A percentile compares a stretch with the other conserved stretches of the same genome.
Evolutionary conservation across 2,113 vertebrate species (phyloP).

Genomic region (Sorex araneus): DNA sequence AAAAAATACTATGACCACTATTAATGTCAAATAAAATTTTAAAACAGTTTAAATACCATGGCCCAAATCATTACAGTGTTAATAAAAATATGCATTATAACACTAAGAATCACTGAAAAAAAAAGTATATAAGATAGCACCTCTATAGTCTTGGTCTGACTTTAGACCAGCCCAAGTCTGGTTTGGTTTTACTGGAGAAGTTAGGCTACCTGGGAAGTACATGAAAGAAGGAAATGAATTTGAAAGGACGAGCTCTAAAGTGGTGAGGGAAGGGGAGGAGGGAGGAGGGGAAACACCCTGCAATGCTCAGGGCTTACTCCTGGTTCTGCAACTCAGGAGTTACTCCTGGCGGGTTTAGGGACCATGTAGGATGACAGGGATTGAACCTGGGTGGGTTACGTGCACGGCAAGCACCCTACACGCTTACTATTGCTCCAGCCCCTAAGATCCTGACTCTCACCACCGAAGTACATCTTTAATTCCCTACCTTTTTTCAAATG

Average conservation of each 20-base stretch:
- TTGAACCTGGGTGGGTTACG: too few species aligned
- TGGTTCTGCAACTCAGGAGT: too few species aligned
- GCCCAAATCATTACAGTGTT: background rate
- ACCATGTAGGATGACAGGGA: too few species aligned
- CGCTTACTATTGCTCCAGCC: too few species aligned
- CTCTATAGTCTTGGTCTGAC: slow-evolving; percentile 1
- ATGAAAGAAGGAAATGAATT: background rate
- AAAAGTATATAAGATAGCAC: background rate
- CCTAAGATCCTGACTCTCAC: background rate
- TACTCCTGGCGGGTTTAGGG: too few species aligned
- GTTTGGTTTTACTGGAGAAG: background rate
- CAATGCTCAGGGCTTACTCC: too few species aligned
- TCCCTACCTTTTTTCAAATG: background rate
- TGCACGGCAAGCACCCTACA: too few species aligned
- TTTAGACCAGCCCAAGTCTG: background rate
- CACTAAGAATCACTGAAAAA: background rate
- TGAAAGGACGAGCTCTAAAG: background rate
- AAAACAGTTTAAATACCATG: background rate
- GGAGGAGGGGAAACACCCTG: too few species aligned
- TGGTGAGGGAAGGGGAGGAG: background rate
- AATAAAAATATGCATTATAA: background rate
- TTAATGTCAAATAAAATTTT: background rate
- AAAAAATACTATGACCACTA: background rate
- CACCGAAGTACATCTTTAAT: background rate
- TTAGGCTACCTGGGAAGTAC: background rate